Conservation (phyloP, 2,113 vertebrate species). For the Zosterops japonicus region DNA sequence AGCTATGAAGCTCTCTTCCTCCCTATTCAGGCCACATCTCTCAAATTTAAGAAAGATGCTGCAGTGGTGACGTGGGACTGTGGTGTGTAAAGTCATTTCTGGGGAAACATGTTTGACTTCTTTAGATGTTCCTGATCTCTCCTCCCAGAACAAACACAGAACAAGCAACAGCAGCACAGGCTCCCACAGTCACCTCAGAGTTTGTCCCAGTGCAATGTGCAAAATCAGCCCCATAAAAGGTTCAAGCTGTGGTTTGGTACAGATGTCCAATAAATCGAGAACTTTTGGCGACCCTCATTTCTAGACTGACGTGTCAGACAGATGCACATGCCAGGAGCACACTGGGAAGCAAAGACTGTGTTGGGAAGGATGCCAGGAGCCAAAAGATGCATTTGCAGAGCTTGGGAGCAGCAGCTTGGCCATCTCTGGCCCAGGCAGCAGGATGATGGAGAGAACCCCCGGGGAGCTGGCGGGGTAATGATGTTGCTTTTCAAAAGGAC, state of each 20-base stretch:
- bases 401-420: neutral
- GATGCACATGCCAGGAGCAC: conserved; percentile 18
- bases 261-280: conserved; percentile 12
- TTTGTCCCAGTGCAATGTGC: neutral
- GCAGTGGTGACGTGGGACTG: neutral
- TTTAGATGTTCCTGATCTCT: neutral
- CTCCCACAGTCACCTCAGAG: neutral
- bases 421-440: neutral
- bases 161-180: neutral
- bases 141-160: neutral
- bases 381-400: neutral
- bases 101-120: conserved; percentile 6
- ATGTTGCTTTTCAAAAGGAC: neutral
- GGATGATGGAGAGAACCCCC: neutral
- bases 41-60: neutral
- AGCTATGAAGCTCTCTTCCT: neutral
- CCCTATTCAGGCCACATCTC: neutral
- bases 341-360: neutral
- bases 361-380: conserved; percentile 15
- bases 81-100: neutral
- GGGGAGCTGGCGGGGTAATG: neutral
- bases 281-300: conserved; percentile 10
- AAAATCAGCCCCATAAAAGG: neutral
- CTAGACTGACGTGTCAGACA: conserved; percentile 21
- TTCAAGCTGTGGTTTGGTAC: neutral